These are phyloP conservation scores for Pteromalus puparum DNA, from an alignment of 1,140 invertebrate species.

Conservation along the genomic window DNA sequence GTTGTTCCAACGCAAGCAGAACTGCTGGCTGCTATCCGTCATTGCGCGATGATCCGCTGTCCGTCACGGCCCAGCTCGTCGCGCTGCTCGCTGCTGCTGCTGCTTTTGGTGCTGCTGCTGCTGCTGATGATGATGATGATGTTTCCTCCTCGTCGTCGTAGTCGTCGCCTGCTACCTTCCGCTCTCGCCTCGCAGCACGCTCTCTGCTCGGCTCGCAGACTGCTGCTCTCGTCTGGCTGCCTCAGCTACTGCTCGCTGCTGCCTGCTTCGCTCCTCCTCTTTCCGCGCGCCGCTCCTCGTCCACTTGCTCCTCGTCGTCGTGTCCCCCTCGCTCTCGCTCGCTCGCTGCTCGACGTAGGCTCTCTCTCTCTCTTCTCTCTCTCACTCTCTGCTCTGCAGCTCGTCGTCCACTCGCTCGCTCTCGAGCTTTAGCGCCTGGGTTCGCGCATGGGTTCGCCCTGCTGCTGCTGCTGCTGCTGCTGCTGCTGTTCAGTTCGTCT, in stretches of 20 bases:
- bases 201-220: conserved; percentile 20
- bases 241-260: neutral
- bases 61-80: conserved; percentile 4
- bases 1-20: conserved; percentile 95
- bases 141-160: conserved; percentile 29
- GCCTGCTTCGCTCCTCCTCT: neutral
- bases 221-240: conserved; percentile 9
- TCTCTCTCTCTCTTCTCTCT: conserved; percentile 32
- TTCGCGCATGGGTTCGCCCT: conserved; percentile 47
- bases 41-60: conserved; percentile 58
- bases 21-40: conserved; percentile 79
- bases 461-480: conserved; percentile 37
- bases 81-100: conserved; percentile 2
- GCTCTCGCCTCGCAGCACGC: conserved; percentile 63
- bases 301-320: conserved; percentile 3
- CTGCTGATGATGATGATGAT: neutral
- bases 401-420: conserved; percentile 7
- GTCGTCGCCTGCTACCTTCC: conserved; percentile 2
- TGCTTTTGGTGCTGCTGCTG: neutral
- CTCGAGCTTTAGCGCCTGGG: neutral
- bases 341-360: neutral
- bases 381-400: conserved; percentile 31
- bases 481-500: conserved; percentile 12
- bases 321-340: neutral
- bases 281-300: neutral